phyloP scores from a whole-genome alignment of 2,888 invertebrate species.

The Drosophila formosana region DNA sequence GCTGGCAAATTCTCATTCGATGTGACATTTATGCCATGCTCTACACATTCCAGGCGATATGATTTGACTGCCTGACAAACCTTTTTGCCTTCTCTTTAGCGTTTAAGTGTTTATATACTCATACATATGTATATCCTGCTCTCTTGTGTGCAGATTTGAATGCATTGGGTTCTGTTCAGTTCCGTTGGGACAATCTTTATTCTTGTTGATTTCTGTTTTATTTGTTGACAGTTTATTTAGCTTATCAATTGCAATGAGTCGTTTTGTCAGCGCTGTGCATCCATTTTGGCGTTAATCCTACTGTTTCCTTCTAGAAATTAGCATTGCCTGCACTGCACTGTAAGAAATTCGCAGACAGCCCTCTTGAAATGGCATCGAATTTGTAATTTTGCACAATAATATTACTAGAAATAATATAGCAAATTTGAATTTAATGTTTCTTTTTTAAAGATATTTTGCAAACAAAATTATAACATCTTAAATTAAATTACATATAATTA shows the following conservation, averaged over 20 bases:
- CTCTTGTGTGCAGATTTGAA: not conserved
- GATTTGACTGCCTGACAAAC: slow-evolving; percentile 63
- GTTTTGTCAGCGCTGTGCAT: slow-evolving; percentile 45
- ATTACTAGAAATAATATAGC: no score
- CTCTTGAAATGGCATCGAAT: not conserved
- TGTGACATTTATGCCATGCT: slow-evolving; percentile 84
- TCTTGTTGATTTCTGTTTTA: slow-evolving; percentile 80
- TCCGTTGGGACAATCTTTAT: slow-evolving; percentile 69
- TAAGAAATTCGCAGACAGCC: not conserved
- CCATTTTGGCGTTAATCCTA: slow-evolving; percentile 52
- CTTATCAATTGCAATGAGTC: slow-evolving; percentile 72
- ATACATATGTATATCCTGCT: not conserved
- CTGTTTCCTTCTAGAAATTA: slow-evolving; percentile 42
- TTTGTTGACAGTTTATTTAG: slow-evolving; percentile 83
- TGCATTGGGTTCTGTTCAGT: slow-evolving; percentile 23
- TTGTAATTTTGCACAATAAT: not conserved
- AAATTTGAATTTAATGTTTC: no score
- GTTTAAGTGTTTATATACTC: not conserved
- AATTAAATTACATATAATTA: no score
- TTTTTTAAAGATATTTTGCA: no score
- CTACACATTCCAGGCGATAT: slow-evolving; percentile 79
- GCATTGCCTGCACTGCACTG: slow-evolving; percentile 50
- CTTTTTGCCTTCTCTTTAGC: slow-evolving; percentile 18
- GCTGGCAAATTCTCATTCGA: slow-evolving; percentile 79
- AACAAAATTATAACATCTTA: no score